Percentiles rank a stretch among this genome's conserved stretches.
These are phyloP conservation scores for Acanthosoma haemorrhoidale DNA, from an alignment of 2,888 invertebrate species.

Conservation along the genomic window DNA sequence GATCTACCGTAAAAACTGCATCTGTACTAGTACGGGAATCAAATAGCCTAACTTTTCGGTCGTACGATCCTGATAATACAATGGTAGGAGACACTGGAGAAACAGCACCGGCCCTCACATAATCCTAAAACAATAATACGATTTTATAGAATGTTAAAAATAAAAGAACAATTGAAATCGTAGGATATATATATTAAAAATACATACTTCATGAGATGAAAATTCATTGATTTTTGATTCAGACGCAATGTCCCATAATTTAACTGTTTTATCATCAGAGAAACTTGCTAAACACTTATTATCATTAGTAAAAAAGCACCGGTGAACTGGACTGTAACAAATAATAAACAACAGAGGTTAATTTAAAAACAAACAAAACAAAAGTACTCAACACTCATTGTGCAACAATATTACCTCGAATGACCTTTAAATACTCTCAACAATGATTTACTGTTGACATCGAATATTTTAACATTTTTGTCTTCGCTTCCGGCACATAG, in stretches of 20 bases:
- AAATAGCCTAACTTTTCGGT: conserved; percentile 79
- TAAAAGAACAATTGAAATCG: neutral
- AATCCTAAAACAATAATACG: conserved; percentile 53
- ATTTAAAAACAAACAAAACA: neutral
- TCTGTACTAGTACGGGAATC: conserved; percentile 67
- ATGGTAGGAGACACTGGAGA: conserved; percentile 71
- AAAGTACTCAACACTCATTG: neutral
- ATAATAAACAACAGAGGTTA: neutral
- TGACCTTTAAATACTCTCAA: conserved; percentile 83
- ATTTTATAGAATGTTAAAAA: neutral
- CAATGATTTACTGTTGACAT: conserved; percentile 68
- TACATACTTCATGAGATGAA: conserved; percentile 54
- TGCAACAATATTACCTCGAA: conserved; percentile 51
- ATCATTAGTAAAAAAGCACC: conserved; percentile 74
- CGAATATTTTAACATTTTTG: conserved; percentile 78
- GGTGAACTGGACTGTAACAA: conserved; percentile 58
- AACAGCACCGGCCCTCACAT: conserved; percentile 76
- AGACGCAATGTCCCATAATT: conserved; percentile 86
- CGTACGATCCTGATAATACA: conserved; percentile 82
- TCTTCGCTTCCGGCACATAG: conserved; percentile 88
- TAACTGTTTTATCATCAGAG: conserved; percentile 82
- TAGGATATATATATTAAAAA: neutral
- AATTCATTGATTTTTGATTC: conserved; percentile 66
- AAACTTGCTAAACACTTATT: conserved; percentile 76
- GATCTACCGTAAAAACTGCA: conserved; percentile 68